Conservation (phyloP, 2,888 invertebrate genomes). For the Pinctada fucata region DNA sequence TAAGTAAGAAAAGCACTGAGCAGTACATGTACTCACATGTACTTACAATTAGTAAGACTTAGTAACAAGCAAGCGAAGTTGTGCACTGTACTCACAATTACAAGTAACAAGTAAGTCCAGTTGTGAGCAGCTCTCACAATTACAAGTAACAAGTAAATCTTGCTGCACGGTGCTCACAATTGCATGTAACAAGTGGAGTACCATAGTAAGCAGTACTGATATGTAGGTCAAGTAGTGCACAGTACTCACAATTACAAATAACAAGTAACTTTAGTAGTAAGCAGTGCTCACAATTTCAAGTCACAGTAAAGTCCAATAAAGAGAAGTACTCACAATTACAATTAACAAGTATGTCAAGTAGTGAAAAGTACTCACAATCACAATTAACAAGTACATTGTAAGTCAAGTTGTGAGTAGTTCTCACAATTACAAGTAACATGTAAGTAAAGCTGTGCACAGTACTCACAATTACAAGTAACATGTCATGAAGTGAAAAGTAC, state of each 20-base stretch:
- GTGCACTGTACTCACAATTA: conserved; percentile 67
- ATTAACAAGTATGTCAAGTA: conserved; percentile 63
- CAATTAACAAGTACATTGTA: conserved; percentile 70
- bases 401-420: conserved; percentile 56
- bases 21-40: too few species aligned
- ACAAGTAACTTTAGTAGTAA: conserved; percentile 61
- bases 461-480: conserved; percentile 69
- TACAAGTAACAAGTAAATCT: too few species aligned
- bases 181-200: too few species aligned
- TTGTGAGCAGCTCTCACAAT: neutral
- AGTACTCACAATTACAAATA: conserved; percentile 69
- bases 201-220: too few species aligned
- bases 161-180: too few species aligned
- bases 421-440: conserved; percentile 70
- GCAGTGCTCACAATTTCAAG: conserved; percentile 68
- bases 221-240: conserved; percentile 63
- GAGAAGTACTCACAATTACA: conserved; percentile 69
- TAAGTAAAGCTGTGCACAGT: conserved; percentile 59
- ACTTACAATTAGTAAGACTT: conserved; percentile 65
- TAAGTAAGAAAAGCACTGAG: conserved; percentile 63
- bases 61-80: too few species aligned
- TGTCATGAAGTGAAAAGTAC: conserved; percentile 56
- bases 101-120: conserved; percentile 69
- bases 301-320: conserved; percentile 61
- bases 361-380: conserved; percentile 67